Evolutionary conservation across 2,888 invertebrate genomes (phyloP), one percentile per base, ranked within the genome.

Genomic region (Euphydryas editha): DNA sequence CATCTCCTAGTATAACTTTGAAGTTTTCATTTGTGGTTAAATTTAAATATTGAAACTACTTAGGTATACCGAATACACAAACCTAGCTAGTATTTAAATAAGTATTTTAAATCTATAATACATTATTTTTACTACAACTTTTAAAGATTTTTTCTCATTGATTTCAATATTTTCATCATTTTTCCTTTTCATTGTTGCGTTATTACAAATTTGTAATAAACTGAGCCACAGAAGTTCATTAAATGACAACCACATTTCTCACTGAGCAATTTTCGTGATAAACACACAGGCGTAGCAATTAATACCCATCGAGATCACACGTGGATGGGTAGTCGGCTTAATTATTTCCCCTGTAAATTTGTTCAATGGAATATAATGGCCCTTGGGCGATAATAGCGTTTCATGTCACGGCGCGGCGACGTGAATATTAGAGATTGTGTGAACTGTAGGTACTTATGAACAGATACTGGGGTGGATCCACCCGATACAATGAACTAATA

Each of bases 321-420:
- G 62, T 59, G 65, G 71, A 65, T 62, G 51, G 62, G 63, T 72
- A 61, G 65, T 61, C 30, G 62, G 67, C 69, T 67, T 69, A 72
- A 72, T 72, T 72, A 72, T 70, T 72, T 72, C 67, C 71, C 69
- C 70, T 70, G 62, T 62, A 70, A 55, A 65, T 70, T 73, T 72
- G 60, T 59, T 69, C 68, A 71, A 63, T 65, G 59, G 62, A 68
- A 73, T 71, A 73, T 71, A 70, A 71, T 68, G 70, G 62, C 67
- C 68, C 75, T 69, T 71, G 62, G 70, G 67, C 67, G 67, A 71
- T 72, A 74, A 73, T 72, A 67, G 67, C 72, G 79, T 83, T 81
- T 83, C 81, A 83, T 81, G 79, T 81, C 83, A 86, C 81, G 75
- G 82, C 78, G 82, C 81, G 75, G 82, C 78, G 82, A 85, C 81